Evolutionary conservation across 2,113 vertebrate genomes (phyloP).

Genomic region (Nothobranchius furzeri): DNA sequence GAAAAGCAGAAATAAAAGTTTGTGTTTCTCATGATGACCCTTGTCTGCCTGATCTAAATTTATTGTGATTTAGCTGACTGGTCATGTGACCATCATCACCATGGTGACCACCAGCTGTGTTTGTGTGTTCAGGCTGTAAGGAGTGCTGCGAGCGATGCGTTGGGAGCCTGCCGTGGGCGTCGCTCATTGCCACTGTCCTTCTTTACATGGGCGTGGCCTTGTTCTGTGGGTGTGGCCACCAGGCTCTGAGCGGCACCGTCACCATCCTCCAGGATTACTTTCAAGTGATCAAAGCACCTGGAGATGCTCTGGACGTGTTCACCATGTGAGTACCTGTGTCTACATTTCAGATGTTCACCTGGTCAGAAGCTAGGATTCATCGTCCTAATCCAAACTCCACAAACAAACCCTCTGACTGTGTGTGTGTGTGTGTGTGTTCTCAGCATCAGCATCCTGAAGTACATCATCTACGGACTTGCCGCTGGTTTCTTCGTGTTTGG

Average conservation of each 20-base stretch:
- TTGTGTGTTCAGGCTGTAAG: slow-evolving; percentile 85
- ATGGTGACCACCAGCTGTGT: not conserved
- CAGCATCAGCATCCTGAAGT: slow-evolving; percentile 98
- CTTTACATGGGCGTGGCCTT: slow-evolving; percentile 95
- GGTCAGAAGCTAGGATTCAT: no score
- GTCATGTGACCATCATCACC: not conserved
- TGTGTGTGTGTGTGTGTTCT: slow-evolving; percentile 14
- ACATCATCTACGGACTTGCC: slow-evolving; percentile 96
- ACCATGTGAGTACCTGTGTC: slow-evolving; percentile 63
- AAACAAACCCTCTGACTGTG: not conserved
- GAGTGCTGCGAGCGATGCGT: slow-evolving; percentile 98
- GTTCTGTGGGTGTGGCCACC: slow-evolving; percentile 97
- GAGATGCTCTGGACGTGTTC: slow-evolving; percentile 61
- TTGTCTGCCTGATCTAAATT: no score
- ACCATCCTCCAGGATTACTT: slow-evolving; percentile 96
- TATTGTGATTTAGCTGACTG: no score
- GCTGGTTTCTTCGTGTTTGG: slow-evolving; percentile 98
- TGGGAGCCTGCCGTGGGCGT: slow-evolving; percentile 95
- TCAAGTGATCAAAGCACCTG: slow-evolving; percentile 66
- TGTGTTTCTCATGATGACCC: no score
- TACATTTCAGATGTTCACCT: not conserved
- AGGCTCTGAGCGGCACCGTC: slow-evolving; percentile 94
- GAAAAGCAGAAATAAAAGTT: no score
- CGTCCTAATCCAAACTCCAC: no score
- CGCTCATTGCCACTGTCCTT: slow-evolving; percentile 94